Conservation (phyloP, 2,113 vertebrate species). For the Datnioides undecimradiatus region DNA sequence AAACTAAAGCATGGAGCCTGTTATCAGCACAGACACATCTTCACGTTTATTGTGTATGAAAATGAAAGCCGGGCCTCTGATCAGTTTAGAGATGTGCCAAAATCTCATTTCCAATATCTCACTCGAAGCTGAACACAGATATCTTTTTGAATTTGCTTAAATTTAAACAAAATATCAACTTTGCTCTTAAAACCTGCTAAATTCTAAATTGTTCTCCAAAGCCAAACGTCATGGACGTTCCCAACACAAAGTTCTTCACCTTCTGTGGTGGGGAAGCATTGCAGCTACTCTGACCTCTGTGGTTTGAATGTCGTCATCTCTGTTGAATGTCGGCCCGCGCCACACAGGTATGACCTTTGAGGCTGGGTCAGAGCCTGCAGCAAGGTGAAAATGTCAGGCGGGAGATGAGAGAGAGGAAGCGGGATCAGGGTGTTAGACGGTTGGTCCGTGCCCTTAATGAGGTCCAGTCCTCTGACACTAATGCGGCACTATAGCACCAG, state of each 20-base stretch:
- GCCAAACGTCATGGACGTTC: neutral
- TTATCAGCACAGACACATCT: neutral
- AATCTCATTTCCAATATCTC: neutral
- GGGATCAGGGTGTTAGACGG: neutral
- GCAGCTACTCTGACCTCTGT: constrained; percentile 18
- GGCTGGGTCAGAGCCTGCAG: neutral
- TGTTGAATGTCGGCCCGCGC: constrained; percentile 23
- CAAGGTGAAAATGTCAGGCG: constrained; percentile 13
- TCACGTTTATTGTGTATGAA: no score
- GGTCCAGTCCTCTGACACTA: neutral
- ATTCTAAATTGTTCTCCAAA: neutral
- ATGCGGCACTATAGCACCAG: neutral
- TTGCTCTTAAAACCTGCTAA: neutral
- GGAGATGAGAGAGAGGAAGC: neutral
- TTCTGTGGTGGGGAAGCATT: constrained; percentile 2
- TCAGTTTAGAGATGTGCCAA: neutral
- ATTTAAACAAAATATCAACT: neutral
- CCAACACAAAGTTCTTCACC: neutral
- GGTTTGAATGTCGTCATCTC: constrained; percentile 10
- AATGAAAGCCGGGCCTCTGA: neutral
- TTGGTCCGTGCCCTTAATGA: neutral
- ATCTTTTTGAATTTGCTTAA: neutral
- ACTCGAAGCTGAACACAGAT: neutral
- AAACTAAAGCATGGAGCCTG: neutral
- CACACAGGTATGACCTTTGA: neutral